A percentile compares a stretch with the other conserved stretches of the same genome.
phyloP scores from a whole-genome alignment of 2,888 invertebrate species.

The Stratiomys singularior region DNA sequence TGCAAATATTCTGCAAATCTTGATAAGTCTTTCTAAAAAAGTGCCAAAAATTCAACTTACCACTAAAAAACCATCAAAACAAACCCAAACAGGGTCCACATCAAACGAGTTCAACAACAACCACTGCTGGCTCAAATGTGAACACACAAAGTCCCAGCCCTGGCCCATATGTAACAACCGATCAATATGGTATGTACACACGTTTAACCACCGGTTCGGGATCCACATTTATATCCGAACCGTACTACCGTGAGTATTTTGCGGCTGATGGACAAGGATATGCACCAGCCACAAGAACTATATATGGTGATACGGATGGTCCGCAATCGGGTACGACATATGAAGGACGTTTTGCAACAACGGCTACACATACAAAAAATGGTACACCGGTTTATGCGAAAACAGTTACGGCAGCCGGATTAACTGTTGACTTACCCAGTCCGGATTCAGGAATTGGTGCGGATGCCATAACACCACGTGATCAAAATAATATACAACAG shows the following conservation, averaged over 20 bases:
- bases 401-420: constrained; percentile 77
- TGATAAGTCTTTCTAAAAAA: too few relatives aligned
- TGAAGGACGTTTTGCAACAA: constrained; percentile 63
- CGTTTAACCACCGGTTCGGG: constrained; percentile 62
- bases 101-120: constrained; percentile 57
- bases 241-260: constrained; percentile 82
- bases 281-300: constrained; percentile 61
- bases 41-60: not conserved
- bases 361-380: constrained; percentile 58
- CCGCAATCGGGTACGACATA: constrained; percentile 63
- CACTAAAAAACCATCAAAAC: not conserved
- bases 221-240: constrained; percentile 75
- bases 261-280: constrained; percentile 68
- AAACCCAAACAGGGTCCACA: constrained; percentile 58
- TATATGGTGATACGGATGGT: constrained; percentile 63
- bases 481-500: constrained; percentile 90
- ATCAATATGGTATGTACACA: constrained; percentile 65
- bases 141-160: constrained; percentile 65
- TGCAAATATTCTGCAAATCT: not conserved
- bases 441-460: constrained; percentile 97
- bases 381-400: constrained; percentile 64
- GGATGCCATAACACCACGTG: constrained; percentile 90
- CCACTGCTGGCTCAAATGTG: constrained; percentile 58
- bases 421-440: constrained; percentile 93
- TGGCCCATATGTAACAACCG: constrained; percentile 64